These are phyloP conservation scores for Spongilla lacustris DNA, from an alignment of 37 sponge, comb jelly and placozoan species.

Conservation along the genomic window DNA sequence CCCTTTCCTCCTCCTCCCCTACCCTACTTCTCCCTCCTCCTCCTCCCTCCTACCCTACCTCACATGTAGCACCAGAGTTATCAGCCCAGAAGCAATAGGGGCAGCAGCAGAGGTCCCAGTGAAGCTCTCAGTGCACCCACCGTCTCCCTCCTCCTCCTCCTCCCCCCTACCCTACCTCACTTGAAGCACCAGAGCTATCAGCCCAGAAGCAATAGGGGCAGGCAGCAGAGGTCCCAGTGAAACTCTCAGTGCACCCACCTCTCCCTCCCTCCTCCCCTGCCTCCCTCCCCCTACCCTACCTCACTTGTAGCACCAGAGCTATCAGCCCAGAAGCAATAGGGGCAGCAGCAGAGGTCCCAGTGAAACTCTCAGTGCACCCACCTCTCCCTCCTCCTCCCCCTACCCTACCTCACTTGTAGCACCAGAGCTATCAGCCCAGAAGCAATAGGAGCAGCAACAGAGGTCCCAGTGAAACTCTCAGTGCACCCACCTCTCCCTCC, in stretches of 20 bases:
- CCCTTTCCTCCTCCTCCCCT: no score
- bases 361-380: conserved; percentile 45
- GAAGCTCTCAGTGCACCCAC: conserved; percentile 46
- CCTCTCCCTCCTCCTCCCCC: no score
- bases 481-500: no score
- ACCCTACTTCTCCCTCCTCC: no score
- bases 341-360: conserved; percentile 90
- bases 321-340: conserved; percentile 89
- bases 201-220: conserved; percentile 89
- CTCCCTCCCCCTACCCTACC: conserved; percentile 15
- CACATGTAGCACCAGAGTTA: conserved; percentile 82
- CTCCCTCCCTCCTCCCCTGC: no score
- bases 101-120: conserved; percentile 90
- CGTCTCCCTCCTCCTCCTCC: not conserved
- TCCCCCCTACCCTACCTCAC: conserved; percentile 48
- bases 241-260: conserved; percentile 44
- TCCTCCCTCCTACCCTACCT: conserved; percentile 26
- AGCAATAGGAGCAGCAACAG: no score
- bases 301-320: conserved; percentile 82
- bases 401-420: no score
- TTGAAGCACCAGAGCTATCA: conserved; percentile 85
- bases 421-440: no score
- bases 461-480: no score
- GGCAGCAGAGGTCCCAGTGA: conserved; percentile 87
- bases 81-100: conserved; percentile 86